Base-by-base conservation (phyloP, 2,888 invertebrate genomes). In the Thereva nobilitata region DNA sequence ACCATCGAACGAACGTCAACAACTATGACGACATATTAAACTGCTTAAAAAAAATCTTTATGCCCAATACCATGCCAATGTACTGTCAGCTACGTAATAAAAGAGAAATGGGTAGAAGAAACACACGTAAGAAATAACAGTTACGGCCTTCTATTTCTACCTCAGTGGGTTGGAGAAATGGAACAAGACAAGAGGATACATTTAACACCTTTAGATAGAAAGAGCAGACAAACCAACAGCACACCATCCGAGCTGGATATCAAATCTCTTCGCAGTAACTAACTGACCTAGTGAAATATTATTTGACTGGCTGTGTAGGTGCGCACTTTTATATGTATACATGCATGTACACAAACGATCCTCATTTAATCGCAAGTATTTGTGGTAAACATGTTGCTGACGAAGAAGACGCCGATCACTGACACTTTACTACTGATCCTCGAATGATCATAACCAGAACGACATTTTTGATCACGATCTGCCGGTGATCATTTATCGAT, bases 301-400 rank as follows among this genome's bases (percentile, higher is more conserved):
- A 8, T 10, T 10, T 12, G 12, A 10, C 5, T 3, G 12, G 10
- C 10, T 47, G 4, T 47, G 47, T 47, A 23, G 47, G 10, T 6
- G 7, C 42, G 3, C 23, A 1, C 2, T 23, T 23, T 2, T 23
- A 23, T 23, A 2, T 23, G 2, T 23, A 23, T 23, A 23, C 23
- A 23, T 2, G 23, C 23, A 23, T 2, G 2, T 23, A 23, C 1
- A 23, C 23, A 23, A 23, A 23, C 23, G 23, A 23, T 23, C 23
- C 23, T 23, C 23, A 2, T 2, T 23, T 23, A 23, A 23, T 23
- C 23, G 23, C 23, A 23, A 23, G 67, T 67, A 44, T 67, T 63
- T 55, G 68, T 68, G 68, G 68, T 68, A 68, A 68, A 68, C 66
- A 68, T 61, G 61, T 52, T 66, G 66, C 49, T 50, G 63, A 63